A percentile compares a stretch with the other conserved stretches of the same genome.
These are phyloP conservation scores for Rhinella marina DNA, from an alignment of 2,797 vertebrate genomes.

Conservation along the genomic window DNA sequence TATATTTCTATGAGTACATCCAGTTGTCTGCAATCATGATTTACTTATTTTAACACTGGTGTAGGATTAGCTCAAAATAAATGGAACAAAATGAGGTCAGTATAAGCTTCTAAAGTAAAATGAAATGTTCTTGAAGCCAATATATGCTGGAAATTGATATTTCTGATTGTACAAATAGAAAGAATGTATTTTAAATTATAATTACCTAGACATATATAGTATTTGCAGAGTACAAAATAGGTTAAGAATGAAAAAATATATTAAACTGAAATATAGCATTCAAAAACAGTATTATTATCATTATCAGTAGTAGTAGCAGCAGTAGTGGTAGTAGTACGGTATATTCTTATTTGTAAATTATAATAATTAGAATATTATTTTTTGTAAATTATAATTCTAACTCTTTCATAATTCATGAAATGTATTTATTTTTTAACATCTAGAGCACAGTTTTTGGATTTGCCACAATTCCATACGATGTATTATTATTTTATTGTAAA, in stretches of 20 bases:
- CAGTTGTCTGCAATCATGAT: not conserved
- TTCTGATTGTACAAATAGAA: not conserved
- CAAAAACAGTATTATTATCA: too few relatives aligned
- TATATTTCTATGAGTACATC: not conserved
- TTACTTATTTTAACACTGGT: not conserved
- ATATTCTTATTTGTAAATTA: not conserved
- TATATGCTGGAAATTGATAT: not conserved
- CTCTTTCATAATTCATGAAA: not conserved
- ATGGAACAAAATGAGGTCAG: not conserved
- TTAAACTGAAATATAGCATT: too few relatives aligned
- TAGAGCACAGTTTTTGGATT: not conserved
- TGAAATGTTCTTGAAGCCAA: not conserved
- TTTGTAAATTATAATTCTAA: not conserved
- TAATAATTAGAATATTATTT: not conserved
- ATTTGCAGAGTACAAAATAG: not conserved
- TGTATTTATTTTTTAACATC: not conserved
- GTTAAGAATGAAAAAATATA: too few relatives aligned
- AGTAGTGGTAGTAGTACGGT: not conserved
- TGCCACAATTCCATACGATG: not conserved
- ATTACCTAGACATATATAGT: not conserved
- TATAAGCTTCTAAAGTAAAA: not conserved
- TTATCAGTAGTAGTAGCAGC: too few relatives aligned
- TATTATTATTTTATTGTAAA: constrained; percentile 4
- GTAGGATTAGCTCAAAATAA: not conserved
- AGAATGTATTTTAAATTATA: not conserved